Evolutionary conservation across 2,113 vertebrate genomes (phyloP), one percentile per base, ranked within the genome.

Genomic region (Zosterops pallidus): DNA sequence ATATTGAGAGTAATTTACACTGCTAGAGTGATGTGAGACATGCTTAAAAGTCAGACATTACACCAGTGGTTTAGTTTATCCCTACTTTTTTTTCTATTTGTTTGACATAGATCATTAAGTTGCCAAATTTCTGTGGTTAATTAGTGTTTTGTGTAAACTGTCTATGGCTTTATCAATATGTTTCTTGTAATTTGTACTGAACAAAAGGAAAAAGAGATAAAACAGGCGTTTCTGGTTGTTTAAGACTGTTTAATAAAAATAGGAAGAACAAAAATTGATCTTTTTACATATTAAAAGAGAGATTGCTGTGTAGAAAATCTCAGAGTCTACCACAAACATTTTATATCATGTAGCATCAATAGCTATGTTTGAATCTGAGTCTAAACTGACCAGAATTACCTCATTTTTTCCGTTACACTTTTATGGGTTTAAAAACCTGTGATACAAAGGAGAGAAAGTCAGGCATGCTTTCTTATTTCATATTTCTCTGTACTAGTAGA

Each of bases 61-160:
- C 53, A 62, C 33, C 50, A 57, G 35, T 82, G 31, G 15, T 91
- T 90, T 92, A 83, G 49, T 22, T 90, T 60, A 63, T 75, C 47
- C 55, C 22, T 60, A 21, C 49, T 83, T 90, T 91, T 94, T 92
- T 94, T 81, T 77, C 44, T 67, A 1, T 77, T 83, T 67, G 7
- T 62, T 91, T 88, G 64, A 86, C 33, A 50, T 8, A 57, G 49
- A 55, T 86, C 9, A 71, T 37, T 21, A 55, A 24, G 71, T 52
- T 86, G 44, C 25, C 8, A 16, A 42, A n/a, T 95, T 95, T 60
- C 49, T 75, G 28, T 42, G 44, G 35, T 75, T 96, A 94, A 91
- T 79, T 85, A 72, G 41, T 68, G 52, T 84, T 90, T 75, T 94
- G 86, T 94, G 39, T 83, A 91, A 96, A 93, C 41, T 91, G 25